These are phyloP conservation scores for Mercenaria mercenaria DNA, from an alignment of 1,140 invertebrate species.

Conservation along the genomic window DNA sequence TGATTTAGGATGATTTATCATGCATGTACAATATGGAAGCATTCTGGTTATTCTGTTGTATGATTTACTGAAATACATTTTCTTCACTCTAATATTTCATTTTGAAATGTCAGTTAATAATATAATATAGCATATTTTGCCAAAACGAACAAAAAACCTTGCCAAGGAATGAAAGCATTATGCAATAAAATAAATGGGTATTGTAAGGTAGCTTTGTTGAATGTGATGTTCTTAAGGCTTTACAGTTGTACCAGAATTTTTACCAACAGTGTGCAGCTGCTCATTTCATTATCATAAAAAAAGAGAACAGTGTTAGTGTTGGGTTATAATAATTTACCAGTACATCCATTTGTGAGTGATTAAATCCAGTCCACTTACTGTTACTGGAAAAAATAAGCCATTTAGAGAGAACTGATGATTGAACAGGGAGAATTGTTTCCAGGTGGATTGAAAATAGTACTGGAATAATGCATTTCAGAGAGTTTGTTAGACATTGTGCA, in stretches of 20 bases:
- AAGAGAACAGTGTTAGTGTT: conserved; percentile 3
- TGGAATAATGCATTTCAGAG: too few species aligned
- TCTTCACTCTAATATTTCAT: background rate
- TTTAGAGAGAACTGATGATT: background rate
- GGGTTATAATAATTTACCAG: background rate
- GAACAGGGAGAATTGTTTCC: background rate
- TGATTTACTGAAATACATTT: background rate
- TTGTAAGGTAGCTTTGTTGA: background rate
- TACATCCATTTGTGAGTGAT: background rate
- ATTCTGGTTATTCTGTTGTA: background rate
- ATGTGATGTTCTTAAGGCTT: background rate
- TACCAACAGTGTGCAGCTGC: background rate
- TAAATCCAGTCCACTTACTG: background rate
- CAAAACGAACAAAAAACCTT: background rate
- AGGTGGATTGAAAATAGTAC: background rate
- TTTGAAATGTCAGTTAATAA: background rate
- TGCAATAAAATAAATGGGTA: background rate
- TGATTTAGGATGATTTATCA: too few species aligned
- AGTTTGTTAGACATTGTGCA: too few species aligned
- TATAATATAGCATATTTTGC: background rate
- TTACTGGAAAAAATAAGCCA: too few species aligned
- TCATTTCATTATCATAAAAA: background rate
- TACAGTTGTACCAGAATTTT: background rate
- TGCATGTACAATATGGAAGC: too few species aligned
- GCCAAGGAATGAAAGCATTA: background rate